A percentile compares a stretch with the other conserved stretches of the same genome.
phyloP scores from a whole-genome alignment of 2,888 invertebrate species.

The Pterostichus niger region DNA sequence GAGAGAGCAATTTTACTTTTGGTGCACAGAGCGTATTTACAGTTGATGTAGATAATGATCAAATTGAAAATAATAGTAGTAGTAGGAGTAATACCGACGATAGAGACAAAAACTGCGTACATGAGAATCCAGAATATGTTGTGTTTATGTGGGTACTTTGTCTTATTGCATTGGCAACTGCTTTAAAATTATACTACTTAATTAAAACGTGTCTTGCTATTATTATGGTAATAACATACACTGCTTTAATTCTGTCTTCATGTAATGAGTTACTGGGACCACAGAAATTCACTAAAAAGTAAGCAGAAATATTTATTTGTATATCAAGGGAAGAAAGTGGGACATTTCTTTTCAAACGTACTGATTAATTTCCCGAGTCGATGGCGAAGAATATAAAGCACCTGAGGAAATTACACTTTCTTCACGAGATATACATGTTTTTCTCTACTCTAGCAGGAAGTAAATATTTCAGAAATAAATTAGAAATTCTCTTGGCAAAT shows the following conservation, averaged over 20 bases:
- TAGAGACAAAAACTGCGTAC: constrained; percentile 68
- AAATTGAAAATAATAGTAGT: constrained; percentile 2
- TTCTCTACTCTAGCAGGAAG: too few relatives aligned
- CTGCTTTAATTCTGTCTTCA: constrained; percentile 82
- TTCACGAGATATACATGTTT: too few relatives aligned
- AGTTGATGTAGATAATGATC: neutral
- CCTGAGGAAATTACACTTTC: too few relatives aligned
- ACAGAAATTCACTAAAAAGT: constrained; percentile 11
- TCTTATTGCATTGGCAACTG: constrained; percentile 93
- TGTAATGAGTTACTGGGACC: constrained; percentile 68
- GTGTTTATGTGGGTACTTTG: constrained; percentile 97
- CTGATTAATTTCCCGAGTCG: too few relatives aligned
- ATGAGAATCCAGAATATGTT: constrained; percentile 88
- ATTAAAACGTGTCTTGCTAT: constrained; percentile 90
- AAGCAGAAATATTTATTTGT: neutral
- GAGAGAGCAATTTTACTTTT: constrained; percentile 1
- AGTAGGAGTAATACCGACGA: neutral
- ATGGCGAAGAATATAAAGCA: too few relatives aligned
- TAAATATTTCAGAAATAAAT: too few relatives aligned
- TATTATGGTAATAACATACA: constrained; percentile 87
- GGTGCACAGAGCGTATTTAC: constrained; percentile 2
- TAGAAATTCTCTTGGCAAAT: too few relatives aligned
- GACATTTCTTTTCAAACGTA: too few relatives aligned
- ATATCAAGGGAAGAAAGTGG: too few relatives aligned
- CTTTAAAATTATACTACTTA: constrained; percentile 92